Evolutionary conservation across 2,113 vertebrate genomes (phyloP), one percentile per base, ranked within the genome.

Genomic region (Pseudorectes ferrugineus): DNA sequence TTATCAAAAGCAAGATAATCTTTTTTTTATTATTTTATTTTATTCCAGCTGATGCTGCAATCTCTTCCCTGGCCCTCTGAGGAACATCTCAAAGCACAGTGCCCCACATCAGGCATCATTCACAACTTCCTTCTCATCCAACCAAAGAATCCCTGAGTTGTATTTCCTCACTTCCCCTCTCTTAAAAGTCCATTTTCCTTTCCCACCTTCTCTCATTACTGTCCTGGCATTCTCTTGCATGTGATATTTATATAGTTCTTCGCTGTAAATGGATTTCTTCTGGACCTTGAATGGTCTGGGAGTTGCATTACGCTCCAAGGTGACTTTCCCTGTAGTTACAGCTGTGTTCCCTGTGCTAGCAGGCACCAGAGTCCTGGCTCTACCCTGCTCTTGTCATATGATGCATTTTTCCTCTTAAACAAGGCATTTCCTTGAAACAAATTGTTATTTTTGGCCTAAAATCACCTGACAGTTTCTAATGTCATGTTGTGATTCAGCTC

Each of bases 231-330:
- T 88, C 74, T 85, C 54, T 88, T 80, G 58, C 49, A 9, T 85
- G 67, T 15, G 85, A 80, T 90, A 86, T 94, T 86, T 92, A 92
- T 92, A 65, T 59, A 85, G 49, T 68, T 96, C 78, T 93, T 63
- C 61, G 81, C 74, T 96, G 88, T 52, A 85, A 92, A 74, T 73
- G 92, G 92, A 65, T 95, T 96, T 94, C 75, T 92, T 83, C 65
- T 96, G 95, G 57, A 43, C 25, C 75, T 73, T 25, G 82, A 46
- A 24, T 54, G 43, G 15, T 71, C 72, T 92, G 55, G 88, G 95
- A 96, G 57, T 94, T 96, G 62, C 59, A 26, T 96, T 91, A 88
- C 72, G 62, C 70, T 88, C 67, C 93, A 95, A 95, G 88, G 93
- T 95, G 78, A 93, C 92, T 93, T 96, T 96, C 11, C 33, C 42